phyloP scores from a whole-genome alignment of 2,113 vertebrate species.

The Albula goreensis region DNA sequence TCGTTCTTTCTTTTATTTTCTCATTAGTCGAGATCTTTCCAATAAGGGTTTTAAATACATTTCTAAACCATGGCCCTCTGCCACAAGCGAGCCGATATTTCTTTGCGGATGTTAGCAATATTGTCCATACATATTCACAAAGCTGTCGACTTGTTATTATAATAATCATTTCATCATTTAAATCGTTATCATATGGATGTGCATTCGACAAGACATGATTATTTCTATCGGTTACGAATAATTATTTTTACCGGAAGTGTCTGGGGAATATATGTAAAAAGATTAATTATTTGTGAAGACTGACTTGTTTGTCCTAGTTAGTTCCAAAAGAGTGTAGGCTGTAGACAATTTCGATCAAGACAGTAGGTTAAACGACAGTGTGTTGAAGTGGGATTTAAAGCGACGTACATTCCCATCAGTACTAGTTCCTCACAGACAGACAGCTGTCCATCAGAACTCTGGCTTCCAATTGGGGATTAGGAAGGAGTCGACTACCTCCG shows the following conservation, averaged over 20 bases:
- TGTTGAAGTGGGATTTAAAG: background rate
- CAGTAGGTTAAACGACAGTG: background rate
- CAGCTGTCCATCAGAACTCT: background rate
- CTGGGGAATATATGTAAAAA: too few relatives aligned
- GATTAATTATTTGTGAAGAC: too few relatives aligned
- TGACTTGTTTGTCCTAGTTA: too few relatives aligned
- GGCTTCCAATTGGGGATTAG: background rate
- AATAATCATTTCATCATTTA: too few relatives aligned
- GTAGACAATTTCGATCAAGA: background rate
- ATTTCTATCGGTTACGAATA: background rate
- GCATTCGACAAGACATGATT: background rate
- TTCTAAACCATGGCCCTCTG: background rate
- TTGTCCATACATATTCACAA: background rate
- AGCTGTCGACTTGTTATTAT: background rate
- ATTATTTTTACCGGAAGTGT: too few relatives aligned
- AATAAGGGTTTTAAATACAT: background rate
- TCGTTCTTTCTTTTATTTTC: background rate
- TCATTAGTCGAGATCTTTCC: too few relatives aligned
- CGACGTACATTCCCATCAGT: background rate
- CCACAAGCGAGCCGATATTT: background rate
- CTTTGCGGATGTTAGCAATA: background rate
- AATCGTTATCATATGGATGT: background rate
- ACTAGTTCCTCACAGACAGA: background rate
- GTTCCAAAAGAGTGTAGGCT: too few relatives aligned
- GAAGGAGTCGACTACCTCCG: background rate